phyloP scores from a whole-genome alignment of 2,113 vertebrate genomes.

The Nasalis larvatus region DNA sequence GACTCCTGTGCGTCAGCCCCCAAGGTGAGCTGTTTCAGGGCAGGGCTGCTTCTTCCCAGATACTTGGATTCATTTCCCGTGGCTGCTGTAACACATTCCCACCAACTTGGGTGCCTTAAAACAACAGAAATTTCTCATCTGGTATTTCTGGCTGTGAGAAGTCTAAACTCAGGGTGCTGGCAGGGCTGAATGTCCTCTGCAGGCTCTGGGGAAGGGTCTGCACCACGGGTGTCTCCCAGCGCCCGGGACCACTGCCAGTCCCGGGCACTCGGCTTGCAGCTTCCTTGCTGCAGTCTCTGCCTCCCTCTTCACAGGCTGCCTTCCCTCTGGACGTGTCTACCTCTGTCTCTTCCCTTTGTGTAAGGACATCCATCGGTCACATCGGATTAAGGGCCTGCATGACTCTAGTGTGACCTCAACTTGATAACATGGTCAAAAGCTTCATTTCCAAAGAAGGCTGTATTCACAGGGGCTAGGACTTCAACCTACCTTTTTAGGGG shows the following conservation, averaged over 20 bases:
- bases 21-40: neutral
- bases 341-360: neutral
- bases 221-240: neutral
- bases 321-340: neutral
- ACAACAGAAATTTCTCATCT: neutral
- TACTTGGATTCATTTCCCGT: neutral
- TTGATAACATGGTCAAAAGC: neutral
- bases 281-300: neutral
- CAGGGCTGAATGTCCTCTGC: neutral
- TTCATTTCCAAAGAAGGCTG: neutral
- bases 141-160: neutral
- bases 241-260: neutral
- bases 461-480: neutral
- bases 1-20: neutral
- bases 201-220: neutral
- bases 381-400: rapidly evolving
- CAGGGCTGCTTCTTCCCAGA: neutral
- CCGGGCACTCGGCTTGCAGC: neutral
- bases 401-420: neutral
- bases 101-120: neutral
- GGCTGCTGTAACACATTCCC: neutral
- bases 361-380: neutral
- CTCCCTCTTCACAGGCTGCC: neutral
- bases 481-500: neutral
- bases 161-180: neutral